Evolutionary conservation across 2,797 vertebrate species (phyloP), one percentile per base, ranked within the genome.

Genomic region (Uromys caudimaculatus): DNA sequence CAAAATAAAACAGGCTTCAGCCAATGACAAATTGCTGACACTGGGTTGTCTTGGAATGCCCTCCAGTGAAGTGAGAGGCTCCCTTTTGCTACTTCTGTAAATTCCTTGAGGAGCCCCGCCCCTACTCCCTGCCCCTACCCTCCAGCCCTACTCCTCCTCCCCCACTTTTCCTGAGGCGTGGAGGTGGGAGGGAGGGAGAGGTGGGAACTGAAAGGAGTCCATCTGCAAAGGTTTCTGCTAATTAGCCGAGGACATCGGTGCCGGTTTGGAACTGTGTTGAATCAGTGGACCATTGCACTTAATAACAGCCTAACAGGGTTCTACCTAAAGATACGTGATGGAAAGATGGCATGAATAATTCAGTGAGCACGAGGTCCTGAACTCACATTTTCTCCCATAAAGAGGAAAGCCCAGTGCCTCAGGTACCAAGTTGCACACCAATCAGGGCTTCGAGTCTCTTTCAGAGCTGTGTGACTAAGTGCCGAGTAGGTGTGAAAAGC

Each of bases 401-500:
- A 97, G 97, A 86, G 95, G 96, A 87, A 98, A 98, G 98, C 97
- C 97, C 90, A 54, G 88, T 95, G 98, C 97, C 96, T 98, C 90
- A 86, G 97, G 95, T 97, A 98, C 95, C 97, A 98, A 98, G 97
- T 98, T 98, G 98, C 87, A 97, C 97, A 96, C 97, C 97, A 97
- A 98, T 96, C 97, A 95, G 93, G 91, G 96, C 97, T 98, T 96
- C 97, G 94, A 98, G 97, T 98, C 81, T 95, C 96, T 98, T 98
- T 98, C 94, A 97, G 90, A 93, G 97, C 98, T 97, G 97, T 95
- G 87, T 98, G 98, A 97, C 97, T 98, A 98, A 99, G 98, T 98
- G 96, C 96, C 98, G 97, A 98, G 98, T 98, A 98, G 97, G 98
- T 98, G 98, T 98, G 98, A 98, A 99, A 98, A 98, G 97, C 97